Conservation (phyloP, 2,797 vertebrate species). For the Lerista edwardsae region DNA sequence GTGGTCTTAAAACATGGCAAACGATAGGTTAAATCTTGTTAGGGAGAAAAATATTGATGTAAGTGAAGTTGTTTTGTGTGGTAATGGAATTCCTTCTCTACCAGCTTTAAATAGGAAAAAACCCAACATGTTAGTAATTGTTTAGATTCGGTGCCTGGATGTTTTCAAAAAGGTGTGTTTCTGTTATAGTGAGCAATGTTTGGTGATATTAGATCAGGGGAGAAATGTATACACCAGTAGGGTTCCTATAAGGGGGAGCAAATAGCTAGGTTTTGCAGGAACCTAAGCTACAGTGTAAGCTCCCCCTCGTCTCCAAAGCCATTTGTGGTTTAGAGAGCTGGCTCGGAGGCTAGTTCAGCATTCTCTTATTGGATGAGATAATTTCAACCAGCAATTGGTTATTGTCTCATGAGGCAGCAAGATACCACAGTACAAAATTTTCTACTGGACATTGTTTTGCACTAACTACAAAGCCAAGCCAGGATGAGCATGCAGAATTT, state of each 20-base stretch:
- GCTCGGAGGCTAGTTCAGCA: background rate
- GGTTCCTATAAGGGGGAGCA: no score
- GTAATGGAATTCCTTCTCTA: background rate
- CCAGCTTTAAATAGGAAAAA: background rate
- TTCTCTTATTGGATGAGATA: no score
- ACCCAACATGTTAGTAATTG: background rate
- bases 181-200: background rate
- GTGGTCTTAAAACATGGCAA: background rate
- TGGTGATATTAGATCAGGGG: background rate
- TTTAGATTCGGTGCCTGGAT: background rate
- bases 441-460: background rate
- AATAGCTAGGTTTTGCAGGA: no score
- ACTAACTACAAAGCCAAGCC: conserved; percentile 10
- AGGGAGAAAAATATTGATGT: background rate
- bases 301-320: no score
- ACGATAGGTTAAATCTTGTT: background rate
- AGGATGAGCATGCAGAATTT: conserved; percentile 28
- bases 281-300: no score
- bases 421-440: background rate
- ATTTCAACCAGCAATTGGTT: conserved; percentile 15
- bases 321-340: no score
- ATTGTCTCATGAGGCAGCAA: conserved; percentile 1
- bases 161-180: background rate
- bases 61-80: background rate
- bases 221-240: background rate